Conservation (phyloP, 2,888 invertebrate genomes). For the Tachina fera region DNA sequence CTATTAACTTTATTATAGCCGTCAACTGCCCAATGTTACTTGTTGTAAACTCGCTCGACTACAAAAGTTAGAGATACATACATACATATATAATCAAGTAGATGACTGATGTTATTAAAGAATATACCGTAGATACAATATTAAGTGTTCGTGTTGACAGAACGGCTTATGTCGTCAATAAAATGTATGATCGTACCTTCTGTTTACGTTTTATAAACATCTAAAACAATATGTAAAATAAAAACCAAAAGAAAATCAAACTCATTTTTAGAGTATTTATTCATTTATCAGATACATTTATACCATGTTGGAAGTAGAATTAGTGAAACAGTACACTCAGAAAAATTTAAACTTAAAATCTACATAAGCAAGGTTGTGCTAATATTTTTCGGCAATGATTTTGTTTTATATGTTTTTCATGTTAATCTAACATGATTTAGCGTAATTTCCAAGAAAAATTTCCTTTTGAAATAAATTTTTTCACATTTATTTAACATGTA, state of each 20-base stretch:
- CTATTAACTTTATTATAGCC: conserved; percentile 60
- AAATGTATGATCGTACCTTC: conserved; percentile 72
- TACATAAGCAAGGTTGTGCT: too few species aligned
- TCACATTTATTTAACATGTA: too few species aligned
- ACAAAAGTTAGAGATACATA: conserved; percentile 40
- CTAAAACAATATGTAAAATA: conserved; percentile 38
- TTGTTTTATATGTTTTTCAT: too few species aligned
- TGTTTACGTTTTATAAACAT: conserved; percentile 68
- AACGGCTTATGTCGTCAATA: conserved; percentile 75
- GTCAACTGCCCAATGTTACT: conserved; percentile 49
- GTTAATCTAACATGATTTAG: too few species aligned
- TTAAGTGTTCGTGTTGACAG: conserved; percentile 78
- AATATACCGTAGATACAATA: conserved; percentile 59
- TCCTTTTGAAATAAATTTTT: too few species aligned
- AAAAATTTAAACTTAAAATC: too few species aligned
- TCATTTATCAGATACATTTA: conserved; percentile 36
- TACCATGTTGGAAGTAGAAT: not conserved
- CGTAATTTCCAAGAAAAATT: too few species aligned
- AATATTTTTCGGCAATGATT: too few species aligned
- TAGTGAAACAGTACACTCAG: too few species aligned
- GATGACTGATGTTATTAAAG: conserved; percentile 8
- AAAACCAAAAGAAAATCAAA: conserved; percentile 23
- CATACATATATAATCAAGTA: too few species aligned
- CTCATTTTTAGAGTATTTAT: conserved; percentile 41
- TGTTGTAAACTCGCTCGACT: conserved; percentile 57